Conservation (phyloP, 2,113 vertebrate genomes). For the Saguinus midas region DNA sequence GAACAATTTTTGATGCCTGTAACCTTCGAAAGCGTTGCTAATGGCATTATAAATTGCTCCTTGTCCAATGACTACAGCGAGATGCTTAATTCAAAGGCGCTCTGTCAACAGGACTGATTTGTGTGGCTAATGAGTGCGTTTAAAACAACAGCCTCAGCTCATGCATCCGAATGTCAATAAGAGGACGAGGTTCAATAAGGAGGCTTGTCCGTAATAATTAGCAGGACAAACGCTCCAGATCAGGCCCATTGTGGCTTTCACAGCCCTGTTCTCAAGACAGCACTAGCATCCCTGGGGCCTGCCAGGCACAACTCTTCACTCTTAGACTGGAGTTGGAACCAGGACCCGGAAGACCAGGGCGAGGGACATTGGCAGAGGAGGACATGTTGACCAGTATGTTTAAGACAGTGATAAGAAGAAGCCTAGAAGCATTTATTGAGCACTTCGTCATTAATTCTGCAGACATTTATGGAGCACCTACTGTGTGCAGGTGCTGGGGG, state of each 20-base stretch:
- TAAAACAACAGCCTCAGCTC: slow-evolving; percentile 99
- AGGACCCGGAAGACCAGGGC: background rate
- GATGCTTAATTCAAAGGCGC: slow-evolving; percentile 99
- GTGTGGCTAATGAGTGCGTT: slow-evolving; percentile 99
- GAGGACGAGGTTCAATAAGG: slow-evolving; percentile 99
- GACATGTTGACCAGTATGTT: background rate
- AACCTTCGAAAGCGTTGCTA: slow-evolving; percentile 99
- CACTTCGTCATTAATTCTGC: background rate
- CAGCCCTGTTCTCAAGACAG: slow-evolving; percentile 77
- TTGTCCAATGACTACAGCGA: slow-evolving; percentile 98
- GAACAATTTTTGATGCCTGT: slow-evolving; percentile 99
- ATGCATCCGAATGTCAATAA: slow-evolving; percentile 99
- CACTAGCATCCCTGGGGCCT: slow-evolving; percentile 31
- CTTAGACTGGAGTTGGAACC: background rate
- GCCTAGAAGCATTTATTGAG: background rate
- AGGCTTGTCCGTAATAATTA: slow-evolving; percentile 99
- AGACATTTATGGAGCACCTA: background rate
- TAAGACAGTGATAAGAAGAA: background rate
- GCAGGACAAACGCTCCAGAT: slow-evolving; percentile 92
- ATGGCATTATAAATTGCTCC: slow-evolving; percentile 99
- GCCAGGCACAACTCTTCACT: background rate
- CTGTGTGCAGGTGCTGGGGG: background rate
- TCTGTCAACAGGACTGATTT: slow-evolving; percentile 99
- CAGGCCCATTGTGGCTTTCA: slow-evolving; percentile 84
- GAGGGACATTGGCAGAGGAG: background rate